phyloP scores from a whole-genome alignment of 2,797 vertebrate genomes.

The Arremon brunneinucha region DNA sequence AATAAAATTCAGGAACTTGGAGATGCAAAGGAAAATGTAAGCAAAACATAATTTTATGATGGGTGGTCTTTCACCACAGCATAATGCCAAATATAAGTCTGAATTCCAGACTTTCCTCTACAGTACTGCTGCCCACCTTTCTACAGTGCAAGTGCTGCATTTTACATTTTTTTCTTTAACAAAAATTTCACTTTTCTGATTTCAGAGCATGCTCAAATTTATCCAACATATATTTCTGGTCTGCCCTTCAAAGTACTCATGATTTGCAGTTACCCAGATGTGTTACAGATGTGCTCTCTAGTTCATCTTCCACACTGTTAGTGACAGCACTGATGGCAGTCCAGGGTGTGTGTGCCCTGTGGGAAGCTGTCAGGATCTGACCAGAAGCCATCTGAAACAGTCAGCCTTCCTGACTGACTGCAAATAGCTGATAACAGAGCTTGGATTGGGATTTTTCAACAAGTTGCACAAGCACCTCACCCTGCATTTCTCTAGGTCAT shows the following conservation, averaged over 20 bases:
- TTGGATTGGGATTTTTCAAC: neutral
- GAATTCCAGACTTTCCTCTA: neutral
- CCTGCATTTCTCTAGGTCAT: neutral
- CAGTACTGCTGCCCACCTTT: neutral
- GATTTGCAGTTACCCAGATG: neutral
- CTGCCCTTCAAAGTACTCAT: neutral
- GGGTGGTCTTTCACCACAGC: neutral
- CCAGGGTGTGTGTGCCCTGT: fast-evolving
- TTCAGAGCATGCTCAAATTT: neutral
- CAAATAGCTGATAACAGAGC: neutral
- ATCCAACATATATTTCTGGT: neutral
- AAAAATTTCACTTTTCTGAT: neutral
- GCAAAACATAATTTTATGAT: neutral
- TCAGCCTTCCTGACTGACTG: neutral
- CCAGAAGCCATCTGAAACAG: neutral
- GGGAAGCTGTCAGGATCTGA: neutral
- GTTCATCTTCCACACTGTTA: neutral
- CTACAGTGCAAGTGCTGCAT: neutral
- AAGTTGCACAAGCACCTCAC: neutral
- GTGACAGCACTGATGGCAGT: neutral
- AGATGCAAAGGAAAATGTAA: neutral
- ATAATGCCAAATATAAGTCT: neutral
- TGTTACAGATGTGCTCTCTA: neutral
- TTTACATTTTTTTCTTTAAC: neutral
- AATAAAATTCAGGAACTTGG: neutral